Evolutionary conservation across 2,113 vertebrate genomes (phyloP).

Genomic region (Callipepla californica): DNA sequence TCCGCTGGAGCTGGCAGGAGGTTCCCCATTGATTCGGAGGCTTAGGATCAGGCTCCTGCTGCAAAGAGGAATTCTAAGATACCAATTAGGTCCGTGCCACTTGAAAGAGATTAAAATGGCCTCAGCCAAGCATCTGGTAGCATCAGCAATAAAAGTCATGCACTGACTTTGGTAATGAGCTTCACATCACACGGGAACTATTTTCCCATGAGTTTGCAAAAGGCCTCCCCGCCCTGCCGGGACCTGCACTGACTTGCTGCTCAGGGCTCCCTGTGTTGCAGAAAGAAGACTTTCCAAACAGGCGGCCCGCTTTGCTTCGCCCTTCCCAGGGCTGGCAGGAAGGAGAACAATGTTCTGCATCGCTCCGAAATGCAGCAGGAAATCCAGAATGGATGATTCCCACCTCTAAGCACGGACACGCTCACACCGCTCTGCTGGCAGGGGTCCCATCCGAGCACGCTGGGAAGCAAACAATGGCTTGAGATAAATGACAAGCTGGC

Average conservation of each 20-base stretch:
- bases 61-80: constrained; percentile 48
- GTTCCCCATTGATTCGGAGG: constrained; percentile 29
- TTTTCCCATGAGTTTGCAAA: constrained; percentile 77
- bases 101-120: constrained; percentile 75
- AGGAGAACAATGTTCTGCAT: neutral
- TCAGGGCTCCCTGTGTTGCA: constrained; percentile 56
- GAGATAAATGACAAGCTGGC: neutral
- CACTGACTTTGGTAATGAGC: constrained; percentile 70
- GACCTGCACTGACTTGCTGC: constrained; percentile 62
- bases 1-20: neutral
- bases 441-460: neutral
- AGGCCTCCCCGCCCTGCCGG: constrained; percentile 66
- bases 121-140: constrained; percentile 68
- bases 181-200: constrained; percentile 71
- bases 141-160: constrained; percentile 73
- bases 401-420: neutral
- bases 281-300: constrained; percentile 61
- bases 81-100: constrained; percentile 62
- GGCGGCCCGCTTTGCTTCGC: neutral
- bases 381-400: neutral
- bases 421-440: neutral
- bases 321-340: neutral
- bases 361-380: constrained; percentile 1
- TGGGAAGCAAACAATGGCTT: neutral
- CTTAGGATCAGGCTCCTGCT: constrained; percentile 14